These are phyloP conservation scores for Capitulum mitella DNA, from an alignment of 2,888 invertebrate species.

Conservation along the genomic window DNA sequence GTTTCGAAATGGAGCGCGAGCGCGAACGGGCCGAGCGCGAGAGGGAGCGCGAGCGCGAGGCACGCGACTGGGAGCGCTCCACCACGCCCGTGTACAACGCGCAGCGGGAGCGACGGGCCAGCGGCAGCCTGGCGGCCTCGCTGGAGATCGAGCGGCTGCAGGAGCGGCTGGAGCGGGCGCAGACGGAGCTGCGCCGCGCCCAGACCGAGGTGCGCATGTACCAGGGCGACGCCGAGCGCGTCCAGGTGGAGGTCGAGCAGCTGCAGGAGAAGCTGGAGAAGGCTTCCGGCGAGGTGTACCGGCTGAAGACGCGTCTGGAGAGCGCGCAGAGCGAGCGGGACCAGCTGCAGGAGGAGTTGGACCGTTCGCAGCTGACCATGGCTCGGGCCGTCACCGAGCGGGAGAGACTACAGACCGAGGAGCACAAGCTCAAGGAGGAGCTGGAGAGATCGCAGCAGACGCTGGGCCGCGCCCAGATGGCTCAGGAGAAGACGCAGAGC, in stretches of 20 bases:
- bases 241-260: constrained; percentile 70
- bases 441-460: constrained; percentile 66
- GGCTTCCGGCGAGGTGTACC: constrained; percentile 89
- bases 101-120: constrained; percentile 21
- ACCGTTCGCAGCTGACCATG: constrained; percentile 72
- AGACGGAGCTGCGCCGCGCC: constrained; percentile 74
- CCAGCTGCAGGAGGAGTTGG: constrained; percentile 84
- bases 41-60: constrained; percentile 5
- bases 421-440: constrained; percentile 80
- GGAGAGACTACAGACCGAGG: constrained; percentile 36
- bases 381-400: constrained; percentile 37
- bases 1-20: constrained; percentile 68
- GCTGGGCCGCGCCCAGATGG: constrained; percentile 54
- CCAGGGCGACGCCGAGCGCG: constrained; percentile 81
- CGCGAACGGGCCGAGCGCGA: constrained; percentile 28
- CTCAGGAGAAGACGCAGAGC: constrained; percentile 85
- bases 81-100: constrained; percentile 1
- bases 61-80: constrained; percentile 18
- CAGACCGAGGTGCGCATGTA: constrained; percentile 85
- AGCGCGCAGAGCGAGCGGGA: constrained; percentile 93
- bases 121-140: constrained; percentile 25
- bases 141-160: constrained; percentile 46
- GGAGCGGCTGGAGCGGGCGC: constrained; percentile 72
- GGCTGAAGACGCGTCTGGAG: constrained; percentile 85
- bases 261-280: constrained; percentile 88